phyloP scores from a whole-genome alignment of 2,113 vertebrate genomes.

The Origma solitaria region DNA sequence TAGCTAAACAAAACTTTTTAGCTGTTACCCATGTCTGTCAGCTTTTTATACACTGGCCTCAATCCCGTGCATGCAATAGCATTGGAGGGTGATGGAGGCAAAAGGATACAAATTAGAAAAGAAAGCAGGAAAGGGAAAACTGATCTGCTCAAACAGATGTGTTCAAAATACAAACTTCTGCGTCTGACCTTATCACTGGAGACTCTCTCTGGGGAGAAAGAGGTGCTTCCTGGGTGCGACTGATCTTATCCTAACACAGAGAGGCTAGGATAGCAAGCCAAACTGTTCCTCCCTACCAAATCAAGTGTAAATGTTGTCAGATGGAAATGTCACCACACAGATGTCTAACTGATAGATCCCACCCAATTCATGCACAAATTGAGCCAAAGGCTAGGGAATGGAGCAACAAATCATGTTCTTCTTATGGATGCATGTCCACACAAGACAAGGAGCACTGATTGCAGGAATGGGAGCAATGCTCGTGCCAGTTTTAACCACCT shows the following conservation, averaged over 20 bases:
- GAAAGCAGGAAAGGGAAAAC: not conserved
- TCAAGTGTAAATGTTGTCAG: not conserved
- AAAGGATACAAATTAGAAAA: not conserved
- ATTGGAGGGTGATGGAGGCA: not conserved
- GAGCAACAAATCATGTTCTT: not conserved
- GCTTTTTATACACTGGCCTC: not conserved
- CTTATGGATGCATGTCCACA: not conserved
- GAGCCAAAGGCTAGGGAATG: not conserved
- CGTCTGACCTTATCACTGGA: not conserved
- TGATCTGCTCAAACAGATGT: slow-evolving; percentile 1
- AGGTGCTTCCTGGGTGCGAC: not conserved
- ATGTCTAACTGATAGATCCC: not conserved
- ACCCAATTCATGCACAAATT: not conserved
- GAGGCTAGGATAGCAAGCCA: not conserved
- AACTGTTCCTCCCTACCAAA: not conserved
- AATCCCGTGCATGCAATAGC: not conserved
- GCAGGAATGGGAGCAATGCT: not conserved
- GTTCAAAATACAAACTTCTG: not conserved
- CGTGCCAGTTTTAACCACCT: not conserved
- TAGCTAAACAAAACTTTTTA: not conserved
- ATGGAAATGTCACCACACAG: not conserved
- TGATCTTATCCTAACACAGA: not conserved
- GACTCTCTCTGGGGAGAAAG: not conserved
- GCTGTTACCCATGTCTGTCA: not conserved
- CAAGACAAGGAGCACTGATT: not conserved